Evolutionary conservation across 2,888 invertebrate species (phyloP).

Genomic region (Trichopoda pennipes): DNA sequence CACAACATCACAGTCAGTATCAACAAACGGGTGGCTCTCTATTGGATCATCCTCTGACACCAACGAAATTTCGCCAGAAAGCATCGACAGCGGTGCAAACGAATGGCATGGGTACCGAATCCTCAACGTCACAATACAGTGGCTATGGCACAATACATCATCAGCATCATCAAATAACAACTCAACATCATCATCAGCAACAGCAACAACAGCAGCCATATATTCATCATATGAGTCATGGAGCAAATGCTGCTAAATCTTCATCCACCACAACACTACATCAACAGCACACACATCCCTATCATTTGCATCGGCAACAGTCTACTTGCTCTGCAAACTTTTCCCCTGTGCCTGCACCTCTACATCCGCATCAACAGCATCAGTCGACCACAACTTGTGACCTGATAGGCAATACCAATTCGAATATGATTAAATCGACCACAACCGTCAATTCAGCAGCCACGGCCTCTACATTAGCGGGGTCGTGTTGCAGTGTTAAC

Average conservation of each 20-base stretch:
- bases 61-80: constrained; percentile 79
- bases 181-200: constrained; percentile 68
- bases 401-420: constrained; percentile 77
- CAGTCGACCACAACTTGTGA: constrained; percentile 80
- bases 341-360: constrained; percentile 79
- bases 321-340: constrained; percentile 80
- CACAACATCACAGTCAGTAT: constrained; percentile 79
- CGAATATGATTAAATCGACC: constrained; percentile 81
- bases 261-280: constrained; percentile 76
- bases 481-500: constrained; percentile 78
- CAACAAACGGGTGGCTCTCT: constrained; percentile 80
- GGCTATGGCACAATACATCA: constrained; percentile 62
- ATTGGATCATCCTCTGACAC: constrained; percentile 80
- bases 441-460: constrained; percentile 79
- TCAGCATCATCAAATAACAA: constrained; percentile 62
- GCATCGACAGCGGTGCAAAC: constrained; percentile 80
- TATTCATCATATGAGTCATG: constrained; percentile 58
- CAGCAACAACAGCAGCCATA: constrained; percentile 63
- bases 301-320: constrained; percentile 79
- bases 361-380: constrained; percentile 80
- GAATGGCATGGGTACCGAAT: constrained; percentile 73
- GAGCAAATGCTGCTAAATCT: constrained; percentile 70
- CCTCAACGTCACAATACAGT: constrained; percentile 69
- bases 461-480: constrained; percentile 79
- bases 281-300: constrained; percentile 71